Evolutionary conservation across 2,113 vertebrate genomes (phyloP).

Genomic region (Alligator sinensis): DNA sequence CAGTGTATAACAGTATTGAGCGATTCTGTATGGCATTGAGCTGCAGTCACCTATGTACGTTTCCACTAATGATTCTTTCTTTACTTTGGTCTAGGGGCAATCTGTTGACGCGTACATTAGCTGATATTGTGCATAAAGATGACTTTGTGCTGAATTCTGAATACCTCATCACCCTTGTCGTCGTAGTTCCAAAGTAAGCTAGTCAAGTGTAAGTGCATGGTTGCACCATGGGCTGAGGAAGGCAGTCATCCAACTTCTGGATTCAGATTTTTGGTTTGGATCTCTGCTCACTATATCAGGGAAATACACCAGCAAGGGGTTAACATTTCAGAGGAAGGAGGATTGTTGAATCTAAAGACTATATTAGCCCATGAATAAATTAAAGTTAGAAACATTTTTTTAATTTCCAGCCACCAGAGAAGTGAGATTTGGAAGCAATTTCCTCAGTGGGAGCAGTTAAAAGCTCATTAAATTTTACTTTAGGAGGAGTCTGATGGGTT

Average conservation of each 20-base stretch:
- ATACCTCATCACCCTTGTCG: slow-evolving; percentile 93
- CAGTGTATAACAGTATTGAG: background rate
- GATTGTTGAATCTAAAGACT: background rate
- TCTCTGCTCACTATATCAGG: accelerated
- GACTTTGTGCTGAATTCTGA: slow-evolving; percentile 93
- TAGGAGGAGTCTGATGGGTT: background rate
- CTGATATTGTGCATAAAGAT: slow-evolving; percentile 88
- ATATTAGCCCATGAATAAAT: background rate
- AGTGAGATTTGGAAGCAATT: background rate
- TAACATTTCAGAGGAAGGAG: background rate
- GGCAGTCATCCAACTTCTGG: accelerated
- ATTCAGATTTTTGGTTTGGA: background rate
- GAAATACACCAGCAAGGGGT: background rate
- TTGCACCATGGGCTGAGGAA: accelerated
- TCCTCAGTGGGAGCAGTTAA: no score
- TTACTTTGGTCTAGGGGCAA: slow-evolving; percentile 80
- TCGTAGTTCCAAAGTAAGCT: slow-evolving; percentile 91
- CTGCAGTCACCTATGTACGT: background rate
- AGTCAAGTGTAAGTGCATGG: accelerated
- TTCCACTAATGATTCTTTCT: background rate
- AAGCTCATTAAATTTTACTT: no score
- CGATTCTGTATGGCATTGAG: background rate
- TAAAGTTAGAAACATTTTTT: background rate
- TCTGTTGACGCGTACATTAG: slow-evolving; percentile 88
- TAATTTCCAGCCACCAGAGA: background rate